phyloP scores from a whole-genome alignment of 2,797 vertebrate genomes.

The Yasuhikotakia modesta region DNA sequence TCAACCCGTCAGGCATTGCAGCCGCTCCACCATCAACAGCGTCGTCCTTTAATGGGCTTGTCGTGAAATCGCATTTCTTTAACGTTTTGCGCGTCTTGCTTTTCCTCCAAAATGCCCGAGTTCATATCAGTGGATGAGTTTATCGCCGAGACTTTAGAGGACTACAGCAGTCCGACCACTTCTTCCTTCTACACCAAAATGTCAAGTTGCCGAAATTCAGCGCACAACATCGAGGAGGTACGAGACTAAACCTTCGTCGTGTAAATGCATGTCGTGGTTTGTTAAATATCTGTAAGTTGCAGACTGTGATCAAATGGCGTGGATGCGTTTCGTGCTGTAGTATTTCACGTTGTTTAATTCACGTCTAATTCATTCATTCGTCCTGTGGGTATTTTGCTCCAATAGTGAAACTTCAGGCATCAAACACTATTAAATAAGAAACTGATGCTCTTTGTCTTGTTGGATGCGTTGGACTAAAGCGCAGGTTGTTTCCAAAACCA shows the following conservation, averaged over 20 bases:
- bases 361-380: neutral
- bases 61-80: neutral
- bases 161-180: constrained; percentile 71
- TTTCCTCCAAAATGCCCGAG: constrained; percentile 61
- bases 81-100: neutral
- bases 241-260: neutral
- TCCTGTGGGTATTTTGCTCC: neutral
- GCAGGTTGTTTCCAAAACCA: neutral
- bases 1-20: neutral
- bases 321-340: neutral
- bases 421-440: constrained; percentile 22
- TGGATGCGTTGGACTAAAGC: constrained; percentile 7
- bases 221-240: constrained; percentile 67
- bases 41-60: constrained; percentile 13
- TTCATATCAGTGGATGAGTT: constrained; percentile 70
- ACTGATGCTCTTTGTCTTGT: constrained; percentile 56
- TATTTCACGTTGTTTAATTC: neutral
- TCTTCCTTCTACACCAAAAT: constrained; percentile 67
- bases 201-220: constrained; percentile 67
- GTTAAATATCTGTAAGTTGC: constrained; percentile 5
- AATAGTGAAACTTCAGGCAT: neutral
- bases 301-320: constrained; percentile 3
- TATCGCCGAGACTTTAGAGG: constrained; percentile 67
- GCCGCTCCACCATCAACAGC: neutral
- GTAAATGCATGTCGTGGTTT: neutral